Evolutionary conservation across 2,113 vertebrate genomes (phyloP).

Genomic region (Hyperoodon ampullatus): DNA sequence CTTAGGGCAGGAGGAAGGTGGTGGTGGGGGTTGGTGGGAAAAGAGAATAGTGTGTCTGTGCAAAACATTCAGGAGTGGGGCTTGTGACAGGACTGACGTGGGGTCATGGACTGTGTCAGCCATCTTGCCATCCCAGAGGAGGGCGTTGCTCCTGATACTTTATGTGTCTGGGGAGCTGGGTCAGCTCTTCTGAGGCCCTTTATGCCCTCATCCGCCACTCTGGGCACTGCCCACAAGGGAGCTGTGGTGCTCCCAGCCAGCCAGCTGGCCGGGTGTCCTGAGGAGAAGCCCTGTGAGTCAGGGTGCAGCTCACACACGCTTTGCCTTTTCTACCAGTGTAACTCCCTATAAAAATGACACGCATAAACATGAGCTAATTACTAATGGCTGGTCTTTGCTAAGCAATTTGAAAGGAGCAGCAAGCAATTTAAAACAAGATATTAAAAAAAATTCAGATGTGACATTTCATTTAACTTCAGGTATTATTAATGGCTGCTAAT

Average conservation of each 20-base stretch:
- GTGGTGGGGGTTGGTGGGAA: rapidly evolving
- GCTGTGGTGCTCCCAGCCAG: background rate
- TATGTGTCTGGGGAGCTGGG: slow-evolving; percentile 3
- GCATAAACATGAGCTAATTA: slow-evolving; percentile 11
- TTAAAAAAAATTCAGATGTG: slow-evolving; percentile 14
- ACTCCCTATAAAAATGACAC: slow-evolving; percentile 44
- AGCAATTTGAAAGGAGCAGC: slow-evolving; percentile 46
- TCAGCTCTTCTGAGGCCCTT: background rate
- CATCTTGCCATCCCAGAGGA: background rate
- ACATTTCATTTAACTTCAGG: background rate
- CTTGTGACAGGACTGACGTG: background rate
- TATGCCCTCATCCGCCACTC: background rate
- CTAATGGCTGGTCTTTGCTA: background rate
- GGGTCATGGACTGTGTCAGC: background rate
- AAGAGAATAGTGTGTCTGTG: background rate
- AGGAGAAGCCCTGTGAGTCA: slow-evolving; percentile 54
- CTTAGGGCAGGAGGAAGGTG: background rate
- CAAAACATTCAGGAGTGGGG: background rate
- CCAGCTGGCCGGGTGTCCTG: background rate
- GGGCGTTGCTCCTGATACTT: slow-evolving; percentile 37
- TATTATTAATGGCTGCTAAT: background rate
- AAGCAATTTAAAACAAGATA: slow-evolving; percentile 42
- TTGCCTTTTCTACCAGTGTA: background rate
- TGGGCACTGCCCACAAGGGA: background rate
- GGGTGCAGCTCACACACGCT: background rate